Evolutionary conservation across 2,113 vertebrate species (phyloP).

Genomic region (Etheostoma cragini): DNA sequence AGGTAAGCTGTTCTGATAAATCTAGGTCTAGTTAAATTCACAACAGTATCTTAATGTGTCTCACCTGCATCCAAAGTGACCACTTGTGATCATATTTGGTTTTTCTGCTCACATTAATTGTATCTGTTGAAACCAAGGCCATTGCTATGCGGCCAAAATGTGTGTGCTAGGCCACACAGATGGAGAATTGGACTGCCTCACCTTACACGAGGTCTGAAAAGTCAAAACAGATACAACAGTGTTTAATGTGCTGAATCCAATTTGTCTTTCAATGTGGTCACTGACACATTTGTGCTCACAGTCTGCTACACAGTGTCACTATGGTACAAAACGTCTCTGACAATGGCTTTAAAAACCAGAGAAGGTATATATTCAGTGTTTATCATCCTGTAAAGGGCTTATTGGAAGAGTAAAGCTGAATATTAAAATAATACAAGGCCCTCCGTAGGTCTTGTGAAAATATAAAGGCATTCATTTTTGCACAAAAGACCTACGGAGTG

Average conservation of each 20-base stretch:
- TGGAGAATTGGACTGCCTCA: too few species aligned
- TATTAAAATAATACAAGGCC: too few species aligned
- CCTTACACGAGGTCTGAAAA: too few species aligned
- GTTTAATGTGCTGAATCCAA: not conserved
- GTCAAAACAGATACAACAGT: too few species aligned
- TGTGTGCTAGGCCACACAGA: too few species aligned
- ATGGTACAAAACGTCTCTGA: not conserved
- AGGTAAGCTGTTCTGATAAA: constrained; percentile 83
- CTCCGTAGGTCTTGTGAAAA: too few species aligned
- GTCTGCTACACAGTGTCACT: not conserved
- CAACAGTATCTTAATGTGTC: not conserved
- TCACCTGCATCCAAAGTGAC: not conserved
- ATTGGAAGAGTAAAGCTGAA: too few species aligned
- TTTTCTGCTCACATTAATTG: not conserved
- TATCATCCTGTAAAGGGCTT: too few species aligned
- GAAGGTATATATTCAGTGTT: not conserved
- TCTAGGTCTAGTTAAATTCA: not conserved
- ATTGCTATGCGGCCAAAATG: not conserved
- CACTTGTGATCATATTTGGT: too few species aligned
- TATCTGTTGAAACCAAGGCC: not conserved
- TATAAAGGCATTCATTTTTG: too few species aligned
- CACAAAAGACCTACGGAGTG: too few species aligned
- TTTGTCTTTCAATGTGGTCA: not conserved
- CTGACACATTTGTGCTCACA: not conserved
- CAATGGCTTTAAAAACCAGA: not conserved